A percentile compares a stretch with the other conserved stretches of the same genome.
These are phyloP conservation scores for Geophilus truncorum DNA, from an alignment of 2,888 invertebrate species.

Conservation along the genomic window DNA sequence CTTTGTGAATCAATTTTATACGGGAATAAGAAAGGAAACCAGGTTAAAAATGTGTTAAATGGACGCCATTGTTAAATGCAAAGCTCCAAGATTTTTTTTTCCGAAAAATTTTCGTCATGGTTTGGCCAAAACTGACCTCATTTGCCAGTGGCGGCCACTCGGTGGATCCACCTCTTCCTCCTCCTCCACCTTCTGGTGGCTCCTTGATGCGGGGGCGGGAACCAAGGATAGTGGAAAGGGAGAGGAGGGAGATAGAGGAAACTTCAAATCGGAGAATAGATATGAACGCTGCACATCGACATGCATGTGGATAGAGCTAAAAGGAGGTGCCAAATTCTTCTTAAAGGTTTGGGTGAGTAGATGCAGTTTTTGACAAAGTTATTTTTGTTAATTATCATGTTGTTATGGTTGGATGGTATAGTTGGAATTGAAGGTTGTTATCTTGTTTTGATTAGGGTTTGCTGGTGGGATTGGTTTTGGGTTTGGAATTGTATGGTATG, in stretches of 20 bases:
- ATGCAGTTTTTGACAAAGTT: neutral
- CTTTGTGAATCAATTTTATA: neutral
- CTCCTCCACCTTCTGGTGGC: conserved; percentile 2
- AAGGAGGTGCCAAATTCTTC: conserved; percentile 11
- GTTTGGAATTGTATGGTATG: no score
- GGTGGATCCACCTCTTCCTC: conserved; percentile 14
- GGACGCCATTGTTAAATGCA: neutral
- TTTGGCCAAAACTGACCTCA: conserved; percentile 5
- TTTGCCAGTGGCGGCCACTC: conserved; percentile 7
- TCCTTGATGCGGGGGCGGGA: conserved; percentile 7
- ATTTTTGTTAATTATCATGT: neutral
- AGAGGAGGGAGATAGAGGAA: conserved; percentile 4
- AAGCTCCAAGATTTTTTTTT: neutral
- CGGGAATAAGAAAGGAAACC: neutral
- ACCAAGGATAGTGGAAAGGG: conserved; percentile 15
- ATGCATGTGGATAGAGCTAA: neutral
- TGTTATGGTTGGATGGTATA: neutral
- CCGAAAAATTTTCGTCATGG: conserved; percentile 15
- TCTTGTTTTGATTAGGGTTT: neutral
- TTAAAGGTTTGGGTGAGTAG: neutral
- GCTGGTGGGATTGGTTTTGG: no score
- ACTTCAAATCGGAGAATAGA: conserved; percentile 12
- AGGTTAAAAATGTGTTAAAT: neutral
- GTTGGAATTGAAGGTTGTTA: neutral
- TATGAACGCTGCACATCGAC: neutral